Conservation (phyloP, 2,797 vertebrate species). For the Notamacropus eugenii region DNA sequence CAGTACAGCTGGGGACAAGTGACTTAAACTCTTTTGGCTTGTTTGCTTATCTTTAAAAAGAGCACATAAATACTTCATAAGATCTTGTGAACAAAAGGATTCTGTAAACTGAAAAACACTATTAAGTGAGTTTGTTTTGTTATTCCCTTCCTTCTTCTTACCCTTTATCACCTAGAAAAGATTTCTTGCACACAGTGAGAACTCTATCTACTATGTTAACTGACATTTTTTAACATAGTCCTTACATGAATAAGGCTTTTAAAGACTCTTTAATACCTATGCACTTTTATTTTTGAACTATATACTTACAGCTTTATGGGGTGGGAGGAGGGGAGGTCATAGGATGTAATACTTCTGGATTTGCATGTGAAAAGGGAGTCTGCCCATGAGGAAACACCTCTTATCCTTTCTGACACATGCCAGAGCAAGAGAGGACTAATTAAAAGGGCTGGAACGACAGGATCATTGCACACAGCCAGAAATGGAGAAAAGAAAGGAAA, state of each 20-base stretch:
- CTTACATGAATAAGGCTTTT: neutral
- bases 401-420: constrained; percentile 49
- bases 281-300: neutral
- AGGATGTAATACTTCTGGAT: neutral
- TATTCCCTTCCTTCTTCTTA: neutral
- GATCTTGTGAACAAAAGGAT: constrained; percentile 12
- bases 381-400: constrained; percentile 15
- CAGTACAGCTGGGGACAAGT: neutral
- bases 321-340: neutral
- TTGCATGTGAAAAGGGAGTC: constrained; percentile 21
- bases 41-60: neutral
- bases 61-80: neutral
- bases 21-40: neutral
- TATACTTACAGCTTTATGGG: neutral
- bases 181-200: neutral
- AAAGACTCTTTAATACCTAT: neutral
- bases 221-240: neutral
- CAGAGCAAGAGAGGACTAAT: constrained; percentile 47
- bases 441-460: constrained; percentile 52
- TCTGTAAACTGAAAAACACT: constrained; percentile 31
- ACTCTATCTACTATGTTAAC: neutral
- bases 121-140: constrained; percentile 4
- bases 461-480: neutral
- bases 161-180: neutral
- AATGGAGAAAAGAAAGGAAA: constrained; percentile 23